phyloP scores from a whole-genome alignment of 2,113 vertebrate species.

The Alethe castanea region DNA sequence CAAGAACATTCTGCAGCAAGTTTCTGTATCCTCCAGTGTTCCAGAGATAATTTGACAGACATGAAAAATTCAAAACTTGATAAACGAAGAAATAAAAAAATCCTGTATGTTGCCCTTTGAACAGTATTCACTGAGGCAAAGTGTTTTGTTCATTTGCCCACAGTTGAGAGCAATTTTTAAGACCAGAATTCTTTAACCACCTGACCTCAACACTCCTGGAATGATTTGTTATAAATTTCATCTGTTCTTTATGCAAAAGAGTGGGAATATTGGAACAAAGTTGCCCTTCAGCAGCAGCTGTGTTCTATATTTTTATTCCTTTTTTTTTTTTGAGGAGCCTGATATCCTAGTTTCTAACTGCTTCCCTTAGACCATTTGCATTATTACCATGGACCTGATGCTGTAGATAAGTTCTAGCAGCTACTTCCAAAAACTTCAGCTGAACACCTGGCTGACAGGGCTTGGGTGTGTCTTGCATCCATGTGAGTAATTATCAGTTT shows the following conservation, averaged over 20 bases:
- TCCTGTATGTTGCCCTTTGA: not conserved
- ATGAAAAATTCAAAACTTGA: not conserved
- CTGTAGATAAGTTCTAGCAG: not conserved
- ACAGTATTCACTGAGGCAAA: not conserved
- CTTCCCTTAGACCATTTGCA: not conserved
- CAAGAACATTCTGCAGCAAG: not conserved
- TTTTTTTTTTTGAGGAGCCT: not conserved
- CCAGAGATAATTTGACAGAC: not conserved
- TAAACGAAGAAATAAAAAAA: not conserved
- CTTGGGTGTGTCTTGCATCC: not conserved
- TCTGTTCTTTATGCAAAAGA: not conserved
- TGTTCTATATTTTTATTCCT: not conserved
- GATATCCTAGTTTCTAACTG: not conserved
- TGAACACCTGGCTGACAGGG: not conserved
- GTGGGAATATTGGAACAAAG: not conserved
- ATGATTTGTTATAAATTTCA: conserved; percentile 17
- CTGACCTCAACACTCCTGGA: not conserved
- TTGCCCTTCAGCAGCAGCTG: not conserved
- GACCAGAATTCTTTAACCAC: not conserved
- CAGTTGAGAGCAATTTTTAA: not conserved
- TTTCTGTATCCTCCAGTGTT: not conserved
- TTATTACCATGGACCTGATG: not conserved
- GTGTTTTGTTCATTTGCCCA: not conserved
- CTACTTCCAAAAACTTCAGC: not conserved
- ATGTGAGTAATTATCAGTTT: not conserved